Evolutionary conservation across 2,797 vertebrate species (phyloP), one percentile per base, ranked within the genome.

Genomic region (Monodelphis domestica): DNA sequence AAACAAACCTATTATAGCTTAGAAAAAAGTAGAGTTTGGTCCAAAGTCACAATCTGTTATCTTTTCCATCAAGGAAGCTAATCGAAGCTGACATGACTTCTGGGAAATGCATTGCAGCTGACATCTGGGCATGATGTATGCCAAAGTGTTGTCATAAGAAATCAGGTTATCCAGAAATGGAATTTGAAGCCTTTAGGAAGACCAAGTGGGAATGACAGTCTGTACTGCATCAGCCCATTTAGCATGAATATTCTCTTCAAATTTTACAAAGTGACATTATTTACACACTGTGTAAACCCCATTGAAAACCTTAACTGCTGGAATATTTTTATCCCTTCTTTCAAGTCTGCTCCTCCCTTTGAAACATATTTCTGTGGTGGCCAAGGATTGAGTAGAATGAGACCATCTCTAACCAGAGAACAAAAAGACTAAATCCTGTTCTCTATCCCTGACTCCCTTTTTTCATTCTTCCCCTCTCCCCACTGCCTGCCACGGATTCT

Each of bases 1-100:
- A 96, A 97, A 91, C 30, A 94, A 94, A 53, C 93, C 88, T 52
- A 88, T 89, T 91, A 50, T 1, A 38, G 33, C 24, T 53, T 38
- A 17, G 52, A 56, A 53, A 33, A 52, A 57, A 92, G 26, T 9
- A 38, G 70, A 84, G 26, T 93, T 97, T 96, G 95, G 89, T 89
- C 94, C 84, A 96, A 93, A 96, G 52, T 91, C 70, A 94, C 95
- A 96, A 93, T 93, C 93, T 96, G 87, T 96, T 95, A 91, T 96
- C 95, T 96, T 97, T 95, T 92, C 89, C 33, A 84, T 95, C 91
- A 96, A 94, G 63, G 94, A 94, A 92, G 88, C 95, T 96, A 95
- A 94, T 92, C 94, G n/a, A 95, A 91, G 91, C 53, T 96, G 94
- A 96, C 94, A 88, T 94, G 95, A 94, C 92, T 96, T 96, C 92